A percentile compares a stretch with the other conserved stretches of the same genome.
Evolutionary conservation across 2,113 vertebrate species (phyloP).

Genomic region (crab-eating macaque (Macaca fascicularis)): DNA sequence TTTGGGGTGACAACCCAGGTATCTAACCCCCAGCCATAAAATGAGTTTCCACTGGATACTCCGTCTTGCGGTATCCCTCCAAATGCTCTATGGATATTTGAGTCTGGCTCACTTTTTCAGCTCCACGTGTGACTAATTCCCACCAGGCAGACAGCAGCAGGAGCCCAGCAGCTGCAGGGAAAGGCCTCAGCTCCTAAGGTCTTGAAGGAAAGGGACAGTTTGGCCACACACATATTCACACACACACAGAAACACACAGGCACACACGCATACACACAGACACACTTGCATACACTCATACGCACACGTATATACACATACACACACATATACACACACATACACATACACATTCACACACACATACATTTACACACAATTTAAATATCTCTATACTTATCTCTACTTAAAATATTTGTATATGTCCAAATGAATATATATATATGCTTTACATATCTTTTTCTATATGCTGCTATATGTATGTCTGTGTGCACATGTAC

Average conservation of each 20-base stretch:
- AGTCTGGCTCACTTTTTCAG: not conserved
- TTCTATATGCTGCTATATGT: not conserved
- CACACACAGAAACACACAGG: not conserved
- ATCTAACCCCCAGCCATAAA: not conserved
- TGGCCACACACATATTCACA: not conserved
- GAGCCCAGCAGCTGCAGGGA: not conserved
- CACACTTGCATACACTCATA: not conserved
- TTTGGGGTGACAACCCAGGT: not conserved
- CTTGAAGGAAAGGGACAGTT: not conserved
- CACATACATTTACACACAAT: not conserved
- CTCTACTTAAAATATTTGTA: not conserved
- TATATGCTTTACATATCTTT: not conserved
- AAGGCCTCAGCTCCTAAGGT: not conserved
- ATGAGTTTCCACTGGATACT: too few species aligned
- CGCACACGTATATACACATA: not conserved
- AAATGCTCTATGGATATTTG: accelerated
- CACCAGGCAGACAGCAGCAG: not conserved
- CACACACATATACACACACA: not conserved
- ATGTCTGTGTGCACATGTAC: not conserved
- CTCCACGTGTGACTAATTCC: not conserved
- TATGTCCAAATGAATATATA: not conserved
- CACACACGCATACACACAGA: not conserved
- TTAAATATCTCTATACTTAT: not conserved
- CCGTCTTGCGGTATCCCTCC: not conserved
- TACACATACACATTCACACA: not conserved